Percentiles rank a stretch among this genome's conserved stretches.
Evolutionary conservation across 2,888 invertebrate species (phyloP).

Genomic region (Clunio marinus): DNA sequence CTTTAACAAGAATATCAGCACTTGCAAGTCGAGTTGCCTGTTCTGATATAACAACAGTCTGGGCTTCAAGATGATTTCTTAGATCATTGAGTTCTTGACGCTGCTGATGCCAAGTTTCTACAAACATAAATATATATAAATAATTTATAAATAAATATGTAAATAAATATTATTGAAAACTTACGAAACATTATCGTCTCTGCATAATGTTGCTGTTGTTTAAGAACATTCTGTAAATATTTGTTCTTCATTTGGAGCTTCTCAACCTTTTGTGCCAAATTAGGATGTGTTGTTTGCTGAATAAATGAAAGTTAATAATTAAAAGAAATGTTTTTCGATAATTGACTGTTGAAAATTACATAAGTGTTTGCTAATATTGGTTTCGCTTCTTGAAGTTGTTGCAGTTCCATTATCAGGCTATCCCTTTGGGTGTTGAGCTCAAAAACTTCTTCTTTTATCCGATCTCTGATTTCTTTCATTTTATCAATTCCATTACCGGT

Average conservation of each 20-base stretch:
- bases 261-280: slow-evolving; percentile 50
- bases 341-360: slow-evolving; percentile 46
- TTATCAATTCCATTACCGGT: slow-evolving; percentile 39
- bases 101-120: slow-evolving; percentile 51
- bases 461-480: slow-evolving; percentile 40
- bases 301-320: slow-evolving; percentile 18
- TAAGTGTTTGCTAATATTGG: slow-evolving; percentile 52
- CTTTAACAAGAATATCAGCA: slow-evolving; percentile 73
- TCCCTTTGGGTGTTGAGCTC: slow-evolving; percentile 50
- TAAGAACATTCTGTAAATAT: slow-evolving; percentile 59
- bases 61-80: slow-evolving; percentile 53
- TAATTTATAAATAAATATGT: slow-evolving; percentile 8
- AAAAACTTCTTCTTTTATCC: slow-evolving; percentile 50
- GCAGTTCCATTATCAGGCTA: slow-evolving; percentile 51
- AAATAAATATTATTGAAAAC: slow-evolving; percentile 44
- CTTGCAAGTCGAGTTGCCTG: slow-evolving; percentile 65
- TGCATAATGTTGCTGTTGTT: slow-evolving; percentile 62
- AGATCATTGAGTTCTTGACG: slow-evolving; percentile 52
- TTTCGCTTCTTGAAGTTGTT: slow-evolving; percentile 51
- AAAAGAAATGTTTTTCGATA: too few species aligned
- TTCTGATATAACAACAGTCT: slow-evolving; percentile 52
- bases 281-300: slow-evolving; percentile 50
- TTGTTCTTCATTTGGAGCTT: slow-evolving; percentile 60
- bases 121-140: too few species aligned
- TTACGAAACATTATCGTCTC: slow-evolving; percentile 61